A percentile compares a stretch with the other conserved stretches of the same genome.
Evolutionary conservation across 2,888 invertebrate genomes (phyloP).

Genomic region (Epiblema foenella): DNA sequence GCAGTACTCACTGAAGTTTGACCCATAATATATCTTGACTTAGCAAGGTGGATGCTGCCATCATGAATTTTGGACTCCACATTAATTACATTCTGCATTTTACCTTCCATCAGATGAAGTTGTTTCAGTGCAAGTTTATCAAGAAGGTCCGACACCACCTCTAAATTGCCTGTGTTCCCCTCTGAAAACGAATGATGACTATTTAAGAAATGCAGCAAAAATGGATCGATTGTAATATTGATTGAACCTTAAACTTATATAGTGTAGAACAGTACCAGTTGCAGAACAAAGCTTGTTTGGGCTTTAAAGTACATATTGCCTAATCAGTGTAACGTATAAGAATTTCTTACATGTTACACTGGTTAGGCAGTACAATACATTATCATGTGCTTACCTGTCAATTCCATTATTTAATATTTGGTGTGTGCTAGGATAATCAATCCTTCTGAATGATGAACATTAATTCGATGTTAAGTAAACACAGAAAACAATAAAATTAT

Average conservation of each 20-base stretch:
- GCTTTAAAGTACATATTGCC: too few species aligned
- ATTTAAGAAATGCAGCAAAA: neutral
- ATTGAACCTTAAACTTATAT: neutral
- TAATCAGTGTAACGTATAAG: too few species aligned
- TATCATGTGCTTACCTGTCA: slow-evolving; percentile 5
- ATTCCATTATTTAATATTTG: slow-evolving; percentile 17
- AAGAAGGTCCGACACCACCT: slow-evolving; percentile 84
- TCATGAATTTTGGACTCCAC: slow-evolving; percentile 88
- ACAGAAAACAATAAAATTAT: neutral
- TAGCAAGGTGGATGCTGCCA: slow-evolving; percentile 90
- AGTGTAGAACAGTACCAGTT: neutral
- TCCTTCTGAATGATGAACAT: neutral
- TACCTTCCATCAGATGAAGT: slow-evolving; percentile 90
- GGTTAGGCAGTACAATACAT: too few species aligned
- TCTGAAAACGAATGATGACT: slow-evolving; percentile 4
- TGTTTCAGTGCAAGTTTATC: slow-evolving; percentile 89
- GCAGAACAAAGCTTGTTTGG: neutral
- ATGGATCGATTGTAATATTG: neutral
- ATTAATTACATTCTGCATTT: slow-evolving; percentile 87
- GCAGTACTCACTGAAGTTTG: slow-evolving; percentile 88
- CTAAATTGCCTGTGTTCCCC: slow-evolving; percentile 45
- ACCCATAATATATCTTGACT: slow-evolving; percentile 91
- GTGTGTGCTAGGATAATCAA: neutral
- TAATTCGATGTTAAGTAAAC: neutral
- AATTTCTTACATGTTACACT: too few species aligned